Conservation (phyloP, 1,140 invertebrate species). For the Drosophila bocki region DNA sequence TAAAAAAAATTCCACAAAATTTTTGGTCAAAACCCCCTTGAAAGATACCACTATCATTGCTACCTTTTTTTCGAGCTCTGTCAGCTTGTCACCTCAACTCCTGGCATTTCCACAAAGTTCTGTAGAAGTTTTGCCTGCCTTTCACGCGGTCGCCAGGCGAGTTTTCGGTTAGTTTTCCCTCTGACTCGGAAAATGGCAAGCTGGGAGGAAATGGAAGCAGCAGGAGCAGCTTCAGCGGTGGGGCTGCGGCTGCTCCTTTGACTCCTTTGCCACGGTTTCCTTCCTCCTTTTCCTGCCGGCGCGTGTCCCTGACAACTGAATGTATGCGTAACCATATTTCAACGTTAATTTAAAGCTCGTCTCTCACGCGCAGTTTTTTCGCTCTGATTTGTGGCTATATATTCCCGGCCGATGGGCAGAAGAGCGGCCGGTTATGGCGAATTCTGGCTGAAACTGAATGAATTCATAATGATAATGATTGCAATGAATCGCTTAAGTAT, state of each 20-base stretch:
- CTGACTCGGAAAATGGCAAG: conserved; percentile 14
- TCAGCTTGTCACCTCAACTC: conserved; percentile 28
- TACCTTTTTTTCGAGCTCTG: conserved; percentile 22
- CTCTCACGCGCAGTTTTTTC: conserved; percentile 30
- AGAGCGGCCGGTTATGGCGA: background rate
- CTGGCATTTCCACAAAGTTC: conserved; percentile 17
- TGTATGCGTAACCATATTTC: conserved; percentile 51
- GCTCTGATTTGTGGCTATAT: conserved; percentile 35
- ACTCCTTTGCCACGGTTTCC: conserved; percentile 27
- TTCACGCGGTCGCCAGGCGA: conserved; percentile 28
- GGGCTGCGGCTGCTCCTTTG: conserved; percentile 33
- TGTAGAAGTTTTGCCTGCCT: conserved; percentile 22
- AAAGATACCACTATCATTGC: background rate
- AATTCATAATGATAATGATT: conserved; percentile 35
- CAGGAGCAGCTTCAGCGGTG: conserved; percentile 6
- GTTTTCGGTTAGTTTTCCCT: conserved; percentile 41
- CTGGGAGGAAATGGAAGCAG: conserved; percentile 15
- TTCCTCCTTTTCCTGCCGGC: background rate
- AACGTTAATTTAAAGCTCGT: conserved; percentile 51
- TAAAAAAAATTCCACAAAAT: too few relatives aligned
- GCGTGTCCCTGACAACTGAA: conserved; percentile 50
- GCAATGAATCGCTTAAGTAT: conserved; percentile 21
- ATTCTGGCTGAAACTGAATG: conserved; percentile 12
- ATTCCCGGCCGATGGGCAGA: conserved; percentile 3
- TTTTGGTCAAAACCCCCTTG: background rate